These are phyloP conservation scores for Pachymerium ferrugineum DNA, from an alignment of 2,888 invertebrate genomes.

Conservation along the genomic window DNA sequence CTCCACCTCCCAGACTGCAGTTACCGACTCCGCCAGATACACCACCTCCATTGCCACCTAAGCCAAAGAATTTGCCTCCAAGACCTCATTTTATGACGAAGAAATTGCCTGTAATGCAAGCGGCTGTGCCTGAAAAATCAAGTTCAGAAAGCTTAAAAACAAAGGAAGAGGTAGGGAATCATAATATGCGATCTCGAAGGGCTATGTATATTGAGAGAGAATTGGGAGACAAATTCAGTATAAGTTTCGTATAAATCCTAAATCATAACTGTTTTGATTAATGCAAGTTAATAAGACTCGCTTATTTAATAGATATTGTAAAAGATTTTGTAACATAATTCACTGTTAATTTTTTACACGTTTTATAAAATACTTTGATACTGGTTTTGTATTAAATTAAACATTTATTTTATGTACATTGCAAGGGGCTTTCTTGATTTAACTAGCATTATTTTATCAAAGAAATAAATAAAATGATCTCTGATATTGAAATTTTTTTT, in stretches of 20 bases:
- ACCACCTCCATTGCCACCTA: constrained; percentile 20
- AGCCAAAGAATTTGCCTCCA: neutral
- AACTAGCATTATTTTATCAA: too few relatives aligned
- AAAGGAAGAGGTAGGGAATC: neutral
- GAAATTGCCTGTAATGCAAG: neutral
- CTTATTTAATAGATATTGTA: too few relatives aligned
- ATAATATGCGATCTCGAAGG: neutral
- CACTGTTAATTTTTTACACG: too few relatives aligned
- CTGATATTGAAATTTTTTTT: too few relatives aligned
- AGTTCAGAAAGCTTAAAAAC: neutral
- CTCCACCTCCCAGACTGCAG: neutral
- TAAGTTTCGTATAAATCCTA: constrained; percentile 35
- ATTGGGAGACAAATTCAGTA: constrained; percentile 30
- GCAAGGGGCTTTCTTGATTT: too few relatives aligned
- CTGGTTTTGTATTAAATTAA: too few relatives aligned
- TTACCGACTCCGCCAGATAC: neutral
- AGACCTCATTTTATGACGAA: neutral
- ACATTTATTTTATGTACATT: too few relatives aligned
- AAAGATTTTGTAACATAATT: too few relatives aligned
- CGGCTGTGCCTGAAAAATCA: neutral
- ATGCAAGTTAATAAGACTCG: too few relatives aligned
- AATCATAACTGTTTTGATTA: too few relatives aligned
- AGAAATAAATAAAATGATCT: too few relatives aligned
- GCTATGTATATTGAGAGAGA: neutral
- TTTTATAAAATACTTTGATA: too few relatives aligned